These are phyloP conservation scores for Cyprinodon diabolis DNA, from an alignment of 2,797 vertebrate genomes.

Conservation along the genomic window DNA sequence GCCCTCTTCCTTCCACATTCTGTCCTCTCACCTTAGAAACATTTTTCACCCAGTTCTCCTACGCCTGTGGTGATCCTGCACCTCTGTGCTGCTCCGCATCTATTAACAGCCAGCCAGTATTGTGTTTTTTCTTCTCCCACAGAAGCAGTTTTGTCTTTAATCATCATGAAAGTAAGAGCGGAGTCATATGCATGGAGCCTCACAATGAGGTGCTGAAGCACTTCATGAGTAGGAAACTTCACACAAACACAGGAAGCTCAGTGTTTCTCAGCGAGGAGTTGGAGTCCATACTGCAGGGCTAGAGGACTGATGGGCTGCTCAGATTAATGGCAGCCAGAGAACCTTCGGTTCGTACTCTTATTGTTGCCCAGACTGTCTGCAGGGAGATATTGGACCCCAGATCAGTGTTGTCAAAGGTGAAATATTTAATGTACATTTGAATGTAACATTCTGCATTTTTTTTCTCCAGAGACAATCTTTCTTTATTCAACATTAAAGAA, in stretches of 20 bases:
- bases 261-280: conserved; percentile 85
- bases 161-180: conserved; percentile 68
- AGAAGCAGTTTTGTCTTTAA: conserved; percentile 66
- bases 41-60: conserved; percentile 40
- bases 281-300: conserved; percentile 79
- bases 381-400: conserved; percentile 30
- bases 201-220: conserved; percentile 86
- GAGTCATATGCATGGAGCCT: conserved; percentile 64
- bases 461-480: too few species aligned
- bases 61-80: conserved; percentile 11
- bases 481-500: too few species aligned
- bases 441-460: background rate
- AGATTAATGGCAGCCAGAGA: conserved; percentile 91
- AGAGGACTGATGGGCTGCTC: conserved; percentile 83
- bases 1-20: conserved; percentile 51
- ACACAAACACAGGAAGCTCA: conserved; percentile 98
- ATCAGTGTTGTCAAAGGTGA: conserved; percentile 19
- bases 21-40: conserved; percentile 49
- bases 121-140: conserved; percentile 34
- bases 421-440: conserved; percentile 23
- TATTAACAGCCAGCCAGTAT: conserved; percentile 19
- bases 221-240: conserved; percentile 91
- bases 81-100: conserved; percentile 11
- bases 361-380: conserved; percentile 78
- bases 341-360: conserved; percentile 82